A percentile compares a stretch with the other conserved stretches of the same genome.
These are phyloP conservation scores for Artemia sinica DNA, from an alignment of 2,888 invertebrate species.

Conservation along the genomic window DNA sequence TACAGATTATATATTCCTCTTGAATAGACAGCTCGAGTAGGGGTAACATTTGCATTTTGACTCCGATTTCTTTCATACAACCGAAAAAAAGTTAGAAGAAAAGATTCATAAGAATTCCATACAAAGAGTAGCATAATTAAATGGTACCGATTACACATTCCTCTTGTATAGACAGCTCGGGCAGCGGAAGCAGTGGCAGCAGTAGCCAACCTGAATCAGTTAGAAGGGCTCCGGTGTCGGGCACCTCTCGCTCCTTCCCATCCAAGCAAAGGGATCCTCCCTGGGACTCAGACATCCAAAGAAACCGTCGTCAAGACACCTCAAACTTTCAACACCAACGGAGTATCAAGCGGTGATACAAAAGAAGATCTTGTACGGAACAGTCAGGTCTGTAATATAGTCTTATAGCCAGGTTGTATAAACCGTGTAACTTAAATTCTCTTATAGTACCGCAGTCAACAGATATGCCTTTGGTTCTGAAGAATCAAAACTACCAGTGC, in stretches of 20 bases:
- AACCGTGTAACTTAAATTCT: too few relatives aligned
- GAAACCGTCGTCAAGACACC: constrained; percentile 21
- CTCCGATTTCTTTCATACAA: too few relatives aligned
- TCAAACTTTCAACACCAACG: constrained; percentile 21
- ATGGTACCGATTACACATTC: constrained; percentile 24
- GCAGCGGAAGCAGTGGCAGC: constrained; percentile 32
- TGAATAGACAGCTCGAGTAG: constrained; percentile 44
- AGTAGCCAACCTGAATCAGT: constrained; percentile 24
- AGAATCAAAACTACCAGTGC: too few relatives aligned
- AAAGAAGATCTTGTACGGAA: not conserved
- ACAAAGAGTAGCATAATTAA: too few relatives aligned
- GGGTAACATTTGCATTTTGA: constrained; percentile 28
- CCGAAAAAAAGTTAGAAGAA: too few relatives aligned
- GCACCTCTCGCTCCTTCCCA: constrained; percentile 18
- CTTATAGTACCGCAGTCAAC: too few relatives aligned
- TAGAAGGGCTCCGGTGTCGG: constrained; percentile 20
- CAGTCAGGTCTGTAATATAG: too few relatives aligned
- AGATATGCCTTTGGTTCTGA: too few relatives aligned
- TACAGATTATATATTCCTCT: constrained; percentile 30
- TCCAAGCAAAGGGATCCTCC: constrained; percentile 2
- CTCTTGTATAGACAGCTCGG: constrained; percentile 44
- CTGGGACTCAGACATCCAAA: constrained; percentile 17
- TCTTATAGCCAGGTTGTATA: too few relatives aligned
- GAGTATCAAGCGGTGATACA: constrained; percentile 17
- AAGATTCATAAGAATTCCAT: too few relatives aligned